Conservation (phyloP, 2,113 vertebrate genomes). For the Pao palembangensis region DNA sequence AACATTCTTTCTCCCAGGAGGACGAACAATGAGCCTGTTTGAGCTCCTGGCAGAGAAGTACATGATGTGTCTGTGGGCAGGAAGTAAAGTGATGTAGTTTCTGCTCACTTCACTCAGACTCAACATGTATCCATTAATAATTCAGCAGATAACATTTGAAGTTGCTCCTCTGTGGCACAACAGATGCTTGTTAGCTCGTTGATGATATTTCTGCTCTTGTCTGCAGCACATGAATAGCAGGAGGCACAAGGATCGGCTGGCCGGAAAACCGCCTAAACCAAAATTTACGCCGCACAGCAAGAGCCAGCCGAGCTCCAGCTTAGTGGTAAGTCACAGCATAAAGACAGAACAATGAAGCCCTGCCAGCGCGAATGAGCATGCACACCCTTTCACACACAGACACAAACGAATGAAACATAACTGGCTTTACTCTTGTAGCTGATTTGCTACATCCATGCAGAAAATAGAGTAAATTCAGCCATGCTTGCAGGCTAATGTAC, state of each 20-base stretch:
- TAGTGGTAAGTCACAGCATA: constrained; percentile 79
- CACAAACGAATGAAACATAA: constrained; percentile 38
- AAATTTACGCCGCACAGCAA: constrained; percentile 92
- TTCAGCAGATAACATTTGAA: constrained; percentile 53
- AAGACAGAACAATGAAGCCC: constrained; percentile 41
- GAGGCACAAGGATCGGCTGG: constrained; percentile 94
- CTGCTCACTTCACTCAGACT: constrained; percentile 33
- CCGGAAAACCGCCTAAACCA: constrained; percentile 91
- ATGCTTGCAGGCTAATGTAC: constrained; percentile 36
- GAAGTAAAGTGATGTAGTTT: constrained; percentile 43
- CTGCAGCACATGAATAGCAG: constrained; percentile 95
- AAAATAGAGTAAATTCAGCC: constrained; percentile 31
- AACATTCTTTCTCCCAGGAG: constrained; percentile 31
- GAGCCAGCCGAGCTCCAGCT: constrained; percentile 84
- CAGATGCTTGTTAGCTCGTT: constrained; percentile 51
- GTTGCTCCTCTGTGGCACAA: constrained; percentile 31
- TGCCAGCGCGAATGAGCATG: constrained; percentile 18
- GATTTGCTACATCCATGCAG: constrained; percentile 30
- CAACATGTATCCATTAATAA: constrained; percentile 41
- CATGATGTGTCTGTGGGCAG: constrained; percentile 4
- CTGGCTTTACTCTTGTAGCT: constrained; percentile 28
- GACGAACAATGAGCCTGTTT: constrained; percentile 25
- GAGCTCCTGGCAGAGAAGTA: constrained; percentile 20
- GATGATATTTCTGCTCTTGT: constrained; percentile 44
- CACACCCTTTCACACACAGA: constrained; percentile 8